Base-by-base conservation (phyloP, 2,797 vertebrate genomes). In the Xiphorhynchus erythropygius region DNA sequence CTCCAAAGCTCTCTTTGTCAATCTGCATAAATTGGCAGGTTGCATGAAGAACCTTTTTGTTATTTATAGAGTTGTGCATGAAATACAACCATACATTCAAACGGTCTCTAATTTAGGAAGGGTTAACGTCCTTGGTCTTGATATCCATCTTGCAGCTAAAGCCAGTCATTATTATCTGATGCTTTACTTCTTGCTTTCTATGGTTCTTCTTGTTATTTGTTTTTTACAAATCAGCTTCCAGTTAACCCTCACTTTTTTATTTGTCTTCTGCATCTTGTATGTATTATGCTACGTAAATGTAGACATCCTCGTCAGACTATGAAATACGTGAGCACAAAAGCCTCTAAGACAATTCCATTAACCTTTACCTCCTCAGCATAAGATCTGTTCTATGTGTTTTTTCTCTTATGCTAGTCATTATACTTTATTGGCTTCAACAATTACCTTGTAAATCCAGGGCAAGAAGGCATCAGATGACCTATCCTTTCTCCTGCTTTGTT, bases 1-100 rank as follows among this genome's bases (percentile, higher is more conserved):
- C 30, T 91, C 69, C 62, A 96, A 93, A 90, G 60, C 52, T 84
- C 69, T 90, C 75, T 94, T 93, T 30, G 28, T 94, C 84, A 88
- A 86, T 94, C 80, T 95, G 93, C 10, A 16, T 81, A 94, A 93
- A 90, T 65, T 94, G 91, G 88, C 82, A 91, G 67, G 84, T 93
- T 83, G 75, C 69, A 63, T 71, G 90, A 96, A 94, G 57, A 90
- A 90, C 22, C 19, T 90, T 96, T 90, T 90, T 95, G 83, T 91
- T 89, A 76, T 84, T 91, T 95, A 94, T 94, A 94, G 70, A 86
- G 32, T 56, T 11, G 3, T 69, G 70, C 60, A 44, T 21, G 3
- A 93, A 90, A 94, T 90, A 93, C 14, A 93, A 76, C 53, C 78
- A 49, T 52, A 89, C 42, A 71, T 81, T 39, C 44, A 82, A 71